Evolutionary conservation across 30 jellyfish, hydroid and myxozoan genomes (phyloP).

Genomic region (Turritopsis dohrnii): DNA sequence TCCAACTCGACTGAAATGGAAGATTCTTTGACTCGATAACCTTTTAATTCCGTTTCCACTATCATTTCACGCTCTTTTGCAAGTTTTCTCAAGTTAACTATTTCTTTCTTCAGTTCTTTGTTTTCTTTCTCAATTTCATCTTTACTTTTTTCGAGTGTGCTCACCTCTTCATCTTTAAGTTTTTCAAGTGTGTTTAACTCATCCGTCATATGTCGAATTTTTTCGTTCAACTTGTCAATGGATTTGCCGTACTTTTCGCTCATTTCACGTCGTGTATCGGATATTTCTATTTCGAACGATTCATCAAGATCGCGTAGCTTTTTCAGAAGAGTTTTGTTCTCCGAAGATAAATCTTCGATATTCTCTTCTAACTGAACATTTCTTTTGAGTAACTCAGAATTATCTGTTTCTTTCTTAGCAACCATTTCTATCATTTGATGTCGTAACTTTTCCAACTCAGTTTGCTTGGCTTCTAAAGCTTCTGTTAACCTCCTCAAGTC

Average conservation of each 20-base stretch:
- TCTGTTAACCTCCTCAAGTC: background rate
- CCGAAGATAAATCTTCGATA: background rate
- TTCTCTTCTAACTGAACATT: background rate
- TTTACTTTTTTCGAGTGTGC: slow-evolving; percentile 12
- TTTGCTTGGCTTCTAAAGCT: background rate
- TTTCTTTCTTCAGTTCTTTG: background rate
- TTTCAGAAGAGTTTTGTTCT: slow-evolving; percentile 21
- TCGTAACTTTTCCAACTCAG: background rate
- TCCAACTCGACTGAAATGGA: slow-evolving; percentile 11
- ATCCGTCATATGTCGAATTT: slow-evolving; percentile 28
- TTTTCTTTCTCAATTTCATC: background rate
- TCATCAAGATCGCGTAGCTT: slow-evolving; percentile 32
- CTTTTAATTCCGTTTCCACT: background rate
- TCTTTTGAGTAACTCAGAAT: background rate
- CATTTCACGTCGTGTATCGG: slow-evolving; percentile 20
- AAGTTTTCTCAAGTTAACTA: background rate
- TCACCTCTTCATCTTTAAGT: slow-evolving; percentile 9
- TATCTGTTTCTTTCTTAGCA: background rate
- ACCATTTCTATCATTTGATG: background rate
- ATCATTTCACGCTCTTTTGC: background rate
- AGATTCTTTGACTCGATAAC: slow-evolving; percentile 8
- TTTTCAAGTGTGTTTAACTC: slow-evolving; percentile 17
- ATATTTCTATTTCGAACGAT: slow-evolving; percentile 24
- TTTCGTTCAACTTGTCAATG: slow-evolving; percentile 32
- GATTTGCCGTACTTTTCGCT: slow-evolving; percentile 13